Evolutionary conservation across 2,888 invertebrate species (phyloP).

Genomic region (Pristionchus fissidentatus): DNA sequence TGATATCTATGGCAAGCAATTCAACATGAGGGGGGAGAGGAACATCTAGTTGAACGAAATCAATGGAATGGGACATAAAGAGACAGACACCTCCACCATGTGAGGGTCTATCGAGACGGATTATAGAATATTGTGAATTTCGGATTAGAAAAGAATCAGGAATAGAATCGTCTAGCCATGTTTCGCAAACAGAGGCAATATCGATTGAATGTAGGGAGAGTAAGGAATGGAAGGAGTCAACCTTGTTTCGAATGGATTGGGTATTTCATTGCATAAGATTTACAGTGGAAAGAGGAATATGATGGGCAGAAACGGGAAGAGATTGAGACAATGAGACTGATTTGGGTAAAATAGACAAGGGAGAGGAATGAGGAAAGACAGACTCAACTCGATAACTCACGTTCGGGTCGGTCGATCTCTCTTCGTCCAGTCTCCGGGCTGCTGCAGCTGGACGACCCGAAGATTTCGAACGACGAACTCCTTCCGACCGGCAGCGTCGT

Average conservation of each 20-base stretch:
- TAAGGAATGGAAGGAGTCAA: too few species aligned
- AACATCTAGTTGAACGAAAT: conserved; percentile 1
- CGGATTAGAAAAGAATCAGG: not conserved
- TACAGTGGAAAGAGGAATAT: too few species aligned
- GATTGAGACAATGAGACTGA: too few species aligned
- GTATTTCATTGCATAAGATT: too few species aligned
- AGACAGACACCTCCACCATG: conserved; percentile 16
- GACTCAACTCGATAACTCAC: not conserved
- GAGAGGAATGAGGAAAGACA: not conserved
- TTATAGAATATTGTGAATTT: not conserved
- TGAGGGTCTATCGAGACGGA: not conserved
- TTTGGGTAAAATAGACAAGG: not conserved
- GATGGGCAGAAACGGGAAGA: too few species aligned
- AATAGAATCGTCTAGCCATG: too few species aligned
- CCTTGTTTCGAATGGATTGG: too few species aligned
- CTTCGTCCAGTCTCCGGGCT: not conserved
- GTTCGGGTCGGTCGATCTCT: not conserved
- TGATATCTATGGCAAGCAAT: not conserved
- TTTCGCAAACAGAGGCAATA: too few species aligned
- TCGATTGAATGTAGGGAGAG: too few species aligned
- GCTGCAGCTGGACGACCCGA: not conserved
- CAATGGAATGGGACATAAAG: not conserved
- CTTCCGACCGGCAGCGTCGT: not conserved
- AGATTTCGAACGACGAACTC: not conserved
- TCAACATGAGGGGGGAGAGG: not conserved